Percentiles rank a stretch among this genome's conserved stretches.
These are phyloP conservation scores for Synanthedon vespiformis DNA, from an alignment of 2,888 invertebrate genomes.

Conservation along the genomic window DNA sequence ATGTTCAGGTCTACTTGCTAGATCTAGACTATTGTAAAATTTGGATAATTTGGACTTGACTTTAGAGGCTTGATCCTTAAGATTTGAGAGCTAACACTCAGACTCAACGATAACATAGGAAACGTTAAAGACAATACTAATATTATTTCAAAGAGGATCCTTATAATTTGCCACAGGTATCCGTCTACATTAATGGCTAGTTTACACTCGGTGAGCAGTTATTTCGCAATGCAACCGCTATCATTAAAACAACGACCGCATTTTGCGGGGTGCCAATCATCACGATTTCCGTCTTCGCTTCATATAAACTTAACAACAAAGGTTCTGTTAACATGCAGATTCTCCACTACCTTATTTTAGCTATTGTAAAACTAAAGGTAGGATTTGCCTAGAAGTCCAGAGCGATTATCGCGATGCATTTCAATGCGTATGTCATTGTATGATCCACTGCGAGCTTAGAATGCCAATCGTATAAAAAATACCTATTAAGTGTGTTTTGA, in stretches of 20 bases:
- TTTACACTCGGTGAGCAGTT: neutral
- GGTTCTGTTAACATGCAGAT: neutral
- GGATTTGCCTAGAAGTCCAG: constrained; percentile 19
- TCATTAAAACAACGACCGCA: neutral
- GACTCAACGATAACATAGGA: too few relatives aligned
- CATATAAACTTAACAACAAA: neutral
- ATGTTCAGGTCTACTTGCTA: too few relatives aligned
- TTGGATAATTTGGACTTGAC: too few relatives aligned
- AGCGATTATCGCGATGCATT: constrained; percentile 16
- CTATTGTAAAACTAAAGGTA: constrained; percentile 6
- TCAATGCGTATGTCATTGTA: constrained; percentile 12
- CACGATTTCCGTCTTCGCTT: constrained; percentile 15
- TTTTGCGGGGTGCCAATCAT: constrained; percentile 16
- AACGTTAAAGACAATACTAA: too few relatives aligned
- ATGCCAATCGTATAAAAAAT: constrained; percentile 15
- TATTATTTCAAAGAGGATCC: too few relatives aligned
- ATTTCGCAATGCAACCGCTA: neutral
- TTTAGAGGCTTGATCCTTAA: too few relatives aligned
- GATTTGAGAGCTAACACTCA: too few relatives aligned
- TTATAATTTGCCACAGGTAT: neutral
- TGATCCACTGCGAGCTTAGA: constrained; percentile 18
- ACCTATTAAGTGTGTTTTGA: neutral
- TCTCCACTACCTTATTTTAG: neutral
- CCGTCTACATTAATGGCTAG: neutral
- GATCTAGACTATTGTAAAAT: too few relatives aligned